Evolutionary conservation across 2,797 vertebrate species (phyloP).

Genomic region (Chaetophractus vellerosus): DNA sequence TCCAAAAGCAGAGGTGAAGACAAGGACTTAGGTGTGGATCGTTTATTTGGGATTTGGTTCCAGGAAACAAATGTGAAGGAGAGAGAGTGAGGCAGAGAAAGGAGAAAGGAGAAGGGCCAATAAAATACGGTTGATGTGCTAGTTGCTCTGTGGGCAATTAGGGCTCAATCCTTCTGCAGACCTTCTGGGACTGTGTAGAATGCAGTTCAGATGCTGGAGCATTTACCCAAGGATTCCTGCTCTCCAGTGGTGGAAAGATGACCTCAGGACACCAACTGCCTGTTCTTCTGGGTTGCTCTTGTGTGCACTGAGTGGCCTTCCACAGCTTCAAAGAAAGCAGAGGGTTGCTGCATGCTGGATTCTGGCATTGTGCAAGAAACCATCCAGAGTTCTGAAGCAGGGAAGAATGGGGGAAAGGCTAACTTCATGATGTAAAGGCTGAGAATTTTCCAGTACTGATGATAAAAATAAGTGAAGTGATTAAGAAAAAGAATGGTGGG

Average conservation of each 20-base stretch:
- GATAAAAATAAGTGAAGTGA: not conserved
- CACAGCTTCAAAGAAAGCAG: not conserved
- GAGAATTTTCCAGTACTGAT: not conserved
- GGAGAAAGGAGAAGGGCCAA: not conserved
- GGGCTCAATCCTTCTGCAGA: not conserved
- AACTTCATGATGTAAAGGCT: not conserved
- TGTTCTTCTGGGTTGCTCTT: not conserved
- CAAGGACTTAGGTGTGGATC: not conserved
- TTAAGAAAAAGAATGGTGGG: not conserved
- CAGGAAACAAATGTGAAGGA: not conserved
- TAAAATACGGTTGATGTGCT: not conserved
- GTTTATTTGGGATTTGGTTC: not conserved
- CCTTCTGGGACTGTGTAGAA: not conserved
- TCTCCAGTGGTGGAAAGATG: not conserved
- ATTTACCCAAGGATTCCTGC: not conserved
- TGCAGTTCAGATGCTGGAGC: not conserved
- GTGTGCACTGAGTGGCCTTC: not conserved
- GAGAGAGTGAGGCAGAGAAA: not conserved
- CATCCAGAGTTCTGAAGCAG: not conserved
- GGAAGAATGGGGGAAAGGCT: not conserved
- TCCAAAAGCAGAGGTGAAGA: not conserved
- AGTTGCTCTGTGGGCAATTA: not conserved
- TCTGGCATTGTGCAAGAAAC: not conserved
- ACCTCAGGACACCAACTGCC: not conserved
- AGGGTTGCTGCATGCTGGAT: not conserved